These are phyloP conservation scores for Petroica traversi DNA, from an alignment of 2,113 vertebrate genomes.

Conservation along the genomic window DNA sequence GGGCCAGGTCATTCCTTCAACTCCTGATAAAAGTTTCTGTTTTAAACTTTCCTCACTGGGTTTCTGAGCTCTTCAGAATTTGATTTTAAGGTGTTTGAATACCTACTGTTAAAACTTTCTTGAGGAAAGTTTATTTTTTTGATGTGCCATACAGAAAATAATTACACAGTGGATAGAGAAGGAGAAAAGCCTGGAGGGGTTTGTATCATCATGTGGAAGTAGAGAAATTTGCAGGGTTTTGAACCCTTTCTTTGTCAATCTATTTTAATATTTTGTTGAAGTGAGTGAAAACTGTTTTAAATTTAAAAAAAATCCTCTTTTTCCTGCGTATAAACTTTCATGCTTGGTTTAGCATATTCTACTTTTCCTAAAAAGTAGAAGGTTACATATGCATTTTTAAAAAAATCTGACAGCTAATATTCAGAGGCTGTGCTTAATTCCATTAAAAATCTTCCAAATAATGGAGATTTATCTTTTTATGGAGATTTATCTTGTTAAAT, in stretches of 20 bases:
- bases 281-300: neutral
- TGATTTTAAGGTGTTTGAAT: neutral
- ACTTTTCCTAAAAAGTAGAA: neutral
- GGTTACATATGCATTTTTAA: accelerated
- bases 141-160: neutral
- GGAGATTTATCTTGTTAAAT: neutral
- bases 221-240: neutral
- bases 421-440: neutral
- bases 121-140: neutral
- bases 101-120: neutral
- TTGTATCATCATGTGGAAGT: neutral
- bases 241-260: neutral
- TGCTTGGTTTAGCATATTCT: neutral
- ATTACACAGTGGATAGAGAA: neutral
- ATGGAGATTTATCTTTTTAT: neutral
- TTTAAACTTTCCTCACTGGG: neutral
- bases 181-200: neutral
- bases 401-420: neutral
- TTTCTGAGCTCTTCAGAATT: neutral
- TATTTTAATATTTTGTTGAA: neutral
- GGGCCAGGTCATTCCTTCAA: neutral
- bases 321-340: neutral
- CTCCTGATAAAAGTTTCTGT: neutral
- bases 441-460: neutral
- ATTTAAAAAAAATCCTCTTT: too few species aligned